Base-by-base conservation (phyloP, 2,888 invertebrate genomes). In the Oscheius sp. region DNA sequence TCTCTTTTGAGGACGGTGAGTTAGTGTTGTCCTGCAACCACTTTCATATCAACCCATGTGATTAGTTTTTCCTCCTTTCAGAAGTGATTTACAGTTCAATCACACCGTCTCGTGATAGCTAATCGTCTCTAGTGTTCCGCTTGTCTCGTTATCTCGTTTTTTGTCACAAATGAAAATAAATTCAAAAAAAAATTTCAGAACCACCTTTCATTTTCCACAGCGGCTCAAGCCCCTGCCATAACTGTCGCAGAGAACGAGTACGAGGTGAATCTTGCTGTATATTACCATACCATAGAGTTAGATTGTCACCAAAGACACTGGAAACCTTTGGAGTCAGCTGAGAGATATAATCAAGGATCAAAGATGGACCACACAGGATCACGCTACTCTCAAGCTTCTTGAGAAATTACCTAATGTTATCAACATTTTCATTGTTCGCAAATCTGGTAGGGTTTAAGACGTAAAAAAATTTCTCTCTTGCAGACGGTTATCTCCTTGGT, bases 351-450 rank as follows among this genome's bases (percentile, higher is more conserved):
- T 59, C 36, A 45, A 59, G 5, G 20, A 17, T 5, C 57, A 67
- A 17, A 20, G 50, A 45, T 67, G 67, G 67, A 67, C 67, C 36
- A 67, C 67, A 4, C 67, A 67, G 30, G 67, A 67, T 28, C 59
- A 50, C 3, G 67, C 57, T 12, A 67, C 67, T 9, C 36, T 51
- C 1, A 50, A 28, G 14, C 67, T 67, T 20, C 33, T 67, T 5
- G 36, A 51, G 41, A 59, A 67, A 30, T 49, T 59, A 49, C 36
- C 41, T 50, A 67, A 57, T n/a, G 47, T 57, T 14, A 28, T 28
- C 47, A 45, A 17, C 12, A 22, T 67, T 17, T 67, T 67, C 50
- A 59, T 59, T 30, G 59, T 49, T 12, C 32, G 67, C 17, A 67
- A 67, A 17, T n/a, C 47, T 33, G 67, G 67, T 67, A 17, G 1